Base-by-base conservation (phyloP, 1,140 invertebrate genomes). In the Musca domestica region DNA sequence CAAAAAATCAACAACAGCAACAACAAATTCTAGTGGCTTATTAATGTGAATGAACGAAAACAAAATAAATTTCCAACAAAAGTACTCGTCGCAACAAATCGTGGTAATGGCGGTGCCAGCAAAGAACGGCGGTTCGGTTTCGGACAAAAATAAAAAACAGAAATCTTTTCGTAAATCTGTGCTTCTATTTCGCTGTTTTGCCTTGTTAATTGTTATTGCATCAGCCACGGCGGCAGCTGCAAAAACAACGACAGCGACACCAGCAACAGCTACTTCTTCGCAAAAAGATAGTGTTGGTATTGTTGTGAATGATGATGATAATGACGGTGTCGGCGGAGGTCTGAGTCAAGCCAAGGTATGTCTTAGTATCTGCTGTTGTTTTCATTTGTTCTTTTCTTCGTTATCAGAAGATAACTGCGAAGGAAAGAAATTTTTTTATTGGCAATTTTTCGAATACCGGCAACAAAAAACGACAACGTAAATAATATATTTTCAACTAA, bases 181-280 rank as follows among this genome's bases (percentile, higher is more conserved):
- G 34, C 34, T 41, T 41, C 34, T 41, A 3, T 61, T 61, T 25
- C 10, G 61, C 66, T 71, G 70, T 80, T 76, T 78, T 70, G 22
- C 72, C 30, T 69, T 72, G 27, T 72, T 71, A 72, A 64, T 72
- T 69, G 54, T 58, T 67, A 80, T 80, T 80, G 75, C 76, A 80
- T 80, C 78, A 80, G 77, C 78, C 68, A 54, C 67, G 7, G 19
- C 51, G 23, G 3, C 48, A 14, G 10, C 67, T 14, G 34, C 25
- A 46, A 34, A 56, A 47, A 25, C 47, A 7, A 30, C 64, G 17
- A 46, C 58, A 49, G 15, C n/a, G 27, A 14, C 19, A 23, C n/a
- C 49, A 64, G 46, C 41, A 65, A 27, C 41, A 65, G 51, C 61
- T 19, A 64, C 47, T 23, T 7, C 20, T 5, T 20, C 22, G 63